Percentiles rank a stretch among this genome's conserved stretches.
These are phyloP conservation scores for Gymnarchus niloticus DNA, from an alignment of 2,113 vertebrate genomes.

Conservation along the genomic window DNA sequence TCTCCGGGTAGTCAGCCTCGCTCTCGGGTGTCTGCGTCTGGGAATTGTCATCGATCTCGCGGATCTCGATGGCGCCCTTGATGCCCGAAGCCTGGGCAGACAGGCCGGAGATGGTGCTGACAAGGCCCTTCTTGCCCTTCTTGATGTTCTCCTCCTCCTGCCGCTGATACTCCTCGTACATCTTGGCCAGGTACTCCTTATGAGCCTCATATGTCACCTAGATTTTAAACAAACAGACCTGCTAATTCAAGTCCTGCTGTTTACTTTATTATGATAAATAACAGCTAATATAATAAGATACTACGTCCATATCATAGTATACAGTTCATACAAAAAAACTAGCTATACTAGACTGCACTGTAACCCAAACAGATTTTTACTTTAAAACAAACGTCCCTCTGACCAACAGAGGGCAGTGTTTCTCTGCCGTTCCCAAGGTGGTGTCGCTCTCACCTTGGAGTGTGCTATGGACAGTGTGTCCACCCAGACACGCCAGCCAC, in stretches of 20 bases:
- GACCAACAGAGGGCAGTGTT: conserved; percentile 16
- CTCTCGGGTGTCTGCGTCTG: conserved; percentile 96
- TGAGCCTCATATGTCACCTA: conserved; percentile 98
- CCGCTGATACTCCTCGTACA: conserved; percentile 98
- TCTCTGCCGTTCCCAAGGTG: not conserved
- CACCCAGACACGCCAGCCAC: conserved; percentile 98
- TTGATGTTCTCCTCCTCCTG: conserved; percentile 99
- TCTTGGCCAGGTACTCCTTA: conserved; percentile 96
- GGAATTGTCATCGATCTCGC: conserved; percentile 86
- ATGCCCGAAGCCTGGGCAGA: conserved; percentile 81
- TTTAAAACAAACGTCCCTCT: not conserved
- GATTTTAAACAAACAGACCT: not conserved
- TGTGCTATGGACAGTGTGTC: conserved; percentile 97
- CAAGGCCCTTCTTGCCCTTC: conserved; percentile 94
- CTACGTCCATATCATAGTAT: not conserved
- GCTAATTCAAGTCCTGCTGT: not conserved
- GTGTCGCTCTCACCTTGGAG: conserved; percentile 77
- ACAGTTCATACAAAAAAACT: not conserved
- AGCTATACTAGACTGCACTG: not conserved
- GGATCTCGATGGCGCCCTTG: conserved; percentile 88
- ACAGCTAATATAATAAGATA: not conserved
- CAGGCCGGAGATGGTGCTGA: conserved; percentile 96
- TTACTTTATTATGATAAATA: not conserved
- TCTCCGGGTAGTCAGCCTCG: conserved; percentile 87
- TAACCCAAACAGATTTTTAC: not conserved